phyloP scores from a whole-genome alignment of 2,113 vertebrate species.

The Thermophis baileyi region DNA sequence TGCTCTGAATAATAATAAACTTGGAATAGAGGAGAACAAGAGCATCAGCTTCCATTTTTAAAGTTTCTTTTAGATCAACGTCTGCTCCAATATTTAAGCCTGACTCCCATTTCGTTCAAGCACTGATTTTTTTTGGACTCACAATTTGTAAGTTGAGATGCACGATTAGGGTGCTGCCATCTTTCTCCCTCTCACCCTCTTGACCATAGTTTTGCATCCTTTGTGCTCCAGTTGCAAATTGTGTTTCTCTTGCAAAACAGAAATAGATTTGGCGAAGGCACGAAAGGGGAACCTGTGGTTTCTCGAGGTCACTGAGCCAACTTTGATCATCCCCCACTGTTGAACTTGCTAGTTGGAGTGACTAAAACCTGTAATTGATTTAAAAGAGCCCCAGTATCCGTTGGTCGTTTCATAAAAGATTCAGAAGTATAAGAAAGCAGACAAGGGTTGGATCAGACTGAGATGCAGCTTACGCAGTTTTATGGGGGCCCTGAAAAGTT shows the following conservation, averaged over 20 bases:
- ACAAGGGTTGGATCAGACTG: background rate
- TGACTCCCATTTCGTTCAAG: background rate
- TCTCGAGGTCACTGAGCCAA: background rate
- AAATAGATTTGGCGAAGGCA: background rate
- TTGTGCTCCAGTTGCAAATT: background rate
- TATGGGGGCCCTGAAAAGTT: background rate
- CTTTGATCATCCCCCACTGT: background rate
- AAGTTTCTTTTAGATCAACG: fast-evolving
- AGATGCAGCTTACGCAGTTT: background rate
- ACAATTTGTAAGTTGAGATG: background rate
- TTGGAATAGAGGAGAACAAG: background rate
- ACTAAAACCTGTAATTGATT: background rate
- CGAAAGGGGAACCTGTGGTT: background rate
- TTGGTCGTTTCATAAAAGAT: background rate
- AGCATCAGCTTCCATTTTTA: background rate
- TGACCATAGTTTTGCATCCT: background rate
- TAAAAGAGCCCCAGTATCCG: background rate
- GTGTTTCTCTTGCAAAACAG: background rate
- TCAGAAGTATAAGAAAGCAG: background rate
- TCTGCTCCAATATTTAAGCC: background rate
- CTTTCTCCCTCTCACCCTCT: background rate
- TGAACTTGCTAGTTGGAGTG: background rate
- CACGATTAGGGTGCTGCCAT: background rate
- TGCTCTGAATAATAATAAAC: background rate
- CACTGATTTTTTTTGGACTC: background rate